A percentile compares a stretch with the other conserved stretches of the same genome.
These are phyloP conservation scores for Cheilosia vernalis DNA, from an alignment of 2,888 invertebrate species.

Conservation along the genomic window DNA sequence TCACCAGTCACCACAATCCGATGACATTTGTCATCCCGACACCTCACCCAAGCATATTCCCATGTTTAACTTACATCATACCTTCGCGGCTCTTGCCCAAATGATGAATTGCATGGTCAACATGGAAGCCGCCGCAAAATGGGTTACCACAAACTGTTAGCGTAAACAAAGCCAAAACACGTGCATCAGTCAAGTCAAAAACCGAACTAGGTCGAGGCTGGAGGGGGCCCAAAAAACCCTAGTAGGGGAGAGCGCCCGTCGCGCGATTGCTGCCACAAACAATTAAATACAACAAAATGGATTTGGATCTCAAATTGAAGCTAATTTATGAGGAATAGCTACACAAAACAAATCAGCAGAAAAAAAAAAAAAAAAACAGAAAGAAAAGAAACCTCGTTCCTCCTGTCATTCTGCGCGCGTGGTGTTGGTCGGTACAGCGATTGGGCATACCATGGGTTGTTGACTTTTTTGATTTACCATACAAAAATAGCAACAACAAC, in stretches of 20 bases:
- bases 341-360: slow-evolving; percentile 31
- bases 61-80: too few species aligned
- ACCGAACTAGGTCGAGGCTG: slow-evolving; percentile 57
- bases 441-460: slow-evolving; percentile 38
- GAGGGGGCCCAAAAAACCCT: too few species aligned
- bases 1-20: too few species aligned
- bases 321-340: slow-evolving; percentile 54
- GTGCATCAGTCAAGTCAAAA: slow-evolving; percentile 39
- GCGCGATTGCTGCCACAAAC: slow-evolving; percentile 1
- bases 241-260: too few species aligned
- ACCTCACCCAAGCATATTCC: too few species aligned
- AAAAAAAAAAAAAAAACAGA: slow-evolving; percentile 8
- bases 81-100: too few species aligned
- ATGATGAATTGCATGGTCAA: background rate
- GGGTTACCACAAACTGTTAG: slow-evolving; percentile 59
- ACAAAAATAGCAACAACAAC: slow-evolving; percentile 15
- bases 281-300: slow-evolving; percentile 24
- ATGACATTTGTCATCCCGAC: too few species aligned
- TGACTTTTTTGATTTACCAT: slow-evolving; percentile 47
- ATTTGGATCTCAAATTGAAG: slow-evolving; percentile 41
- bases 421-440: slow-evolving; percentile 12
- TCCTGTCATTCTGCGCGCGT: slow-evolving; percentile 36
- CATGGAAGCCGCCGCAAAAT: slow-evolving; percentile 7
- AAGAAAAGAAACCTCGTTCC: slow-evolving; percentile 1
- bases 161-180: slow-evolving; percentile 61